A percentile compares a stretch with the other conserved stretches of the same genome.
phyloP scores from a whole-genome alignment of 2,113 vertebrate species.

The Taurulus bubalis region DNA sequence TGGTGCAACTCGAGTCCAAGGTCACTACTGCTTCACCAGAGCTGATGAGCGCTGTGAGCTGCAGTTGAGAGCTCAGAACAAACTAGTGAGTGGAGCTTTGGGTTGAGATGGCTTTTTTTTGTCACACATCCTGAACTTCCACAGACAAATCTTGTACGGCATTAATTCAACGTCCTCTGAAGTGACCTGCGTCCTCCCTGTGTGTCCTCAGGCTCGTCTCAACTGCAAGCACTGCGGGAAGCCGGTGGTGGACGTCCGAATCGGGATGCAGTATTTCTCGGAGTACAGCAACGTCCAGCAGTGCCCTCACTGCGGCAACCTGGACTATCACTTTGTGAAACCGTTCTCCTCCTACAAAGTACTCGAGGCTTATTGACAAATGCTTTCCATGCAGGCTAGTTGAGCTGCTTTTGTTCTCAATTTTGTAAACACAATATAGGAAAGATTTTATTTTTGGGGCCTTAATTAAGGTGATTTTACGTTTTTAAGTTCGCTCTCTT shows the following conservation, averaged over 20 bases:
- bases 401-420: conserved; percentile 70
- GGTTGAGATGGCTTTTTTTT: neutral
- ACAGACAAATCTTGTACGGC: neutral
- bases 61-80: neutral
- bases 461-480: conserved; percentile 60
- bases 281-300: conserved; percentile 99
- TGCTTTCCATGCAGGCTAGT: conserved; percentile 93
- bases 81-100: neutral
- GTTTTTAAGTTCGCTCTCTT: conserved; percentile 49
- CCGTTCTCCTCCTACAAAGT: conserved; percentile 99
- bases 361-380: conserved; percentile 99
- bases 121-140: too few relatives aligned
- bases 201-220: conserved; percentile 90
- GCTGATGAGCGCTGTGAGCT: neutral
- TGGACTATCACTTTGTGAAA: conserved; percentile 99
- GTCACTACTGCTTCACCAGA: neutral
- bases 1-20: neutral
- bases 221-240: conserved; percentile 99
- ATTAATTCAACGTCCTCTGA: neutral
- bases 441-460: conserved; percentile 70
- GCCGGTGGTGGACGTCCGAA: conserved; percentile 96
- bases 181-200: conserved; percentile 3
- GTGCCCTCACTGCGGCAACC: conserved; percentile 98
- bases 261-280: conserved; percentile 99
- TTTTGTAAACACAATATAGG: conserved; percentile 82